phyloP scores from a whole-genome alignment of 1,140 invertebrate species.

The Whitmania pigra region DNA sequence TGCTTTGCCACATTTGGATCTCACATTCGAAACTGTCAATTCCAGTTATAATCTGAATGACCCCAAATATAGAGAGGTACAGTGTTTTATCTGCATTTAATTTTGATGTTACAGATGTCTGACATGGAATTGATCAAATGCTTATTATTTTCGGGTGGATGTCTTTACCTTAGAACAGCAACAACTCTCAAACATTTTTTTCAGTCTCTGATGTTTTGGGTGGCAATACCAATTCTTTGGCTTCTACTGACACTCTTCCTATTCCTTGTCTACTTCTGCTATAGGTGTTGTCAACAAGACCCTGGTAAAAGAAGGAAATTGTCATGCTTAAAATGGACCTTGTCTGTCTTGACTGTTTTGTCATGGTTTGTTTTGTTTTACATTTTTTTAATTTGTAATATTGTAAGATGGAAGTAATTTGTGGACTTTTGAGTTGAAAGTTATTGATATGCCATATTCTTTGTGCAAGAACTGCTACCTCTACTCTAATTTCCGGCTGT shows the following conservation, averaged over 20 bases:
- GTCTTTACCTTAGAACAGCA: neutral
- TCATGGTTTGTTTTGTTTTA: slow-evolving; percentile 49
- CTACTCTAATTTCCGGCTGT: too few relatives aligned
- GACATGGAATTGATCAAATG: neutral
- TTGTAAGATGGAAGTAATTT: slow-evolving; percentile 37
- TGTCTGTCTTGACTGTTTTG: slow-evolving; percentile 67
- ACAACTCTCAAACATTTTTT: slow-evolving; percentile 32
- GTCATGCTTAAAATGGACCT: slow-evolving; percentile 64
- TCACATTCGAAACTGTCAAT: slow-evolving; percentile 72
- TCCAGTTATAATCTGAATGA: slow-evolving; percentile 74
- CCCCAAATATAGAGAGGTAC: slow-evolving; percentile 74
- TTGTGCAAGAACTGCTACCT: too few relatives aligned
- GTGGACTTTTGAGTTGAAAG: neutral
- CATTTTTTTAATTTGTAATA: slow-evolving; percentile 33
- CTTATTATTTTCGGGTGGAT: neutral
- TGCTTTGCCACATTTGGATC: slow-evolving; percentile 52
- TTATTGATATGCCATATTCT: neutral
- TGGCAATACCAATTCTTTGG: slow-evolving; percentile 74
- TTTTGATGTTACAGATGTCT: neutral
- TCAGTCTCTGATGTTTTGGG: slow-evolving; percentile 76
- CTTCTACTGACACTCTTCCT: slow-evolving; percentile 74
- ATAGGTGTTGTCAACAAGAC: slow-evolving; percentile 81
- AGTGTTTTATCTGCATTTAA: neutral
- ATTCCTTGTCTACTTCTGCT: slow-evolving; percentile 75
- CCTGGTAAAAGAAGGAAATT: slow-evolving; percentile 69